Base-by-base conservation (phyloP, 2,113 vertebrate species). In the Terrapene triunguis region DNA sequence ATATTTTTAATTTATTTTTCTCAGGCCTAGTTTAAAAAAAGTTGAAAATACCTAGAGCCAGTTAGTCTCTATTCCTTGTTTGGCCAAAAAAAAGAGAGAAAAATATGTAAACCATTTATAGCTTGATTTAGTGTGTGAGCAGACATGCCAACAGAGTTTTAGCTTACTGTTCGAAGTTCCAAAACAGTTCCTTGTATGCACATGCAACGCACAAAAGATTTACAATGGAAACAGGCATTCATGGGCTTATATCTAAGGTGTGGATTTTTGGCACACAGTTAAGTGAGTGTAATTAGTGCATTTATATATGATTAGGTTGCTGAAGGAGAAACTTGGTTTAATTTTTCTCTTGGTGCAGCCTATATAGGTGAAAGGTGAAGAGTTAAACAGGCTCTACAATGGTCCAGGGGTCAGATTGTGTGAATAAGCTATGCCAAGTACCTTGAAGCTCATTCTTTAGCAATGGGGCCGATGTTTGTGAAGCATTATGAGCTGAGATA, bases 61-160 rank as follows among this genome's bases (percentile, higher is more conserved):
- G 65, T 38, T 72, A 72, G 9, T 38, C 38, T 19, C 65, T 72
- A 72, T 9, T 38, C 1, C 48, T 78, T 78, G 7, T 78, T 78
- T 44, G 42, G 42, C 24, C 4, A n/a, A 5, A 0, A 6, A 69
- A 55, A 25, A 35, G 17, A 27, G 6, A 35, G 8, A 72, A n/a
- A n/a, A 69, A 38, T 13, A 2, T 0, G 1, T 1, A 24, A 44
- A 54, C 21, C 10, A 0, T 3, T 7, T 0, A 2, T n/a, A 32
- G 29, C 80, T 27, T 2, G 0, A 1, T 25, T 38, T 2, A 59
- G 38, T 8, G 1, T 1, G 1, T 84, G 32, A 84, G 44, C 80
- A 35, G 55, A 0, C 19, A 1, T 0, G 48, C 35, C 27, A 3
- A 4, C 4, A 12, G 89, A 42, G 50, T 76, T 54, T 81, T 88